A percentile compares a stretch with the other conserved stretches of the same genome.
These are phyloP conservation scores for Oeneis ivallda DNA, from an alignment of 2,888 invertebrate species.

Conservation along the genomic window DNA sequence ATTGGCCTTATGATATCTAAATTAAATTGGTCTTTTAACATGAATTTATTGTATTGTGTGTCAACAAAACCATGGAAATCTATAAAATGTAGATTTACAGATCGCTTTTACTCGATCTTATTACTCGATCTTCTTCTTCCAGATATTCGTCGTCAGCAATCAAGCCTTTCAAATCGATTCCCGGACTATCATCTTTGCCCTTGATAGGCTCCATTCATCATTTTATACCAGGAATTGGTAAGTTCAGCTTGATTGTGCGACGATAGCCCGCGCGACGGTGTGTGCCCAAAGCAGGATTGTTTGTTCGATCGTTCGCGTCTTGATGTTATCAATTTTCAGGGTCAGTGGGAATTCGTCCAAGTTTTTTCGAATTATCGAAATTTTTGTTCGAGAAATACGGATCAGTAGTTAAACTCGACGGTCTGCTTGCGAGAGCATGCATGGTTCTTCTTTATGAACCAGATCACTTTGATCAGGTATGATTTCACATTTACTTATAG, in stretches of 20 bases:
- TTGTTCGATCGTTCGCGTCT: too few relatives aligned
- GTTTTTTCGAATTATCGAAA: conserved; percentile 53
- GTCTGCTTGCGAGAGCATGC: conserved; percentile 55
- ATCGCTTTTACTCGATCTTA: too few relatives aligned
- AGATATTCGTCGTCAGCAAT: conserved; percentile 37
- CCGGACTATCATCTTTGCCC: conserved; percentile 63
- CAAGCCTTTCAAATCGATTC: conserved; percentile 61
- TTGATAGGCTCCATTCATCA: conserved; percentile 63
- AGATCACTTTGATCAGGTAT: conserved; percentile 59
- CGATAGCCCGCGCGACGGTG: too few relatives aligned
- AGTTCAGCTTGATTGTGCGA: conserved; percentile 30
- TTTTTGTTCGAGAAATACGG: conserved; percentile 58
- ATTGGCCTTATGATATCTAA: too few relatives aligned
- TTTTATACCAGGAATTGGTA: conserved; percentile 64
- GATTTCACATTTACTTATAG: neutral
- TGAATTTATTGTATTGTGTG: too few relatives aligned
- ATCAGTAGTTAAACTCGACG: conserved; percentile 61
- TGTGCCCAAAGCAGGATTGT: too few relatives aligned
- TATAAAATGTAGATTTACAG: too few relatives aligned
- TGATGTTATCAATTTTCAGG: conserved; percentile 58
- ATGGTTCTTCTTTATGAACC: conserved; percentile 66
- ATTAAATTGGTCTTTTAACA: too few relatives aligned
- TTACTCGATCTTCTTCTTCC: conserved; percentile 13
- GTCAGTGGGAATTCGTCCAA: conserved; percentile 54
- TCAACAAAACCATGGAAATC: too few relatives aligned